Base-by-base conservation (phyloP, 2,797 vertebrate genomes). In the Tympanoctomys barrerae region DNA sequence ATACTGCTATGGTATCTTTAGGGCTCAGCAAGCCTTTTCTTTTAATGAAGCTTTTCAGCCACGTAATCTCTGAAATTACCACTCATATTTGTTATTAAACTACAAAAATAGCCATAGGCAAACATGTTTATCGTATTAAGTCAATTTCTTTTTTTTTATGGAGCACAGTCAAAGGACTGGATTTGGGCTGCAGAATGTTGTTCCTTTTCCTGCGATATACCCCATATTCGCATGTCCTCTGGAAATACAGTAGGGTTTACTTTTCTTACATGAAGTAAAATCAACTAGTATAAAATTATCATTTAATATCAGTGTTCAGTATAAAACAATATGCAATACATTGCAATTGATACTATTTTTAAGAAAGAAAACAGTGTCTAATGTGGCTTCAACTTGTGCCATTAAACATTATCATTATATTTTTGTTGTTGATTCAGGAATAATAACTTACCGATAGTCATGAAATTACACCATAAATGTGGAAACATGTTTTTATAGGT, bases 401-500 rank as follows among this genome's bases (percentile, higher is more conserved):
- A 33, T 94, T 90, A 93, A 93, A 93, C 2, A 90, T 96, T 89
- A 59, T 21, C 11, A 8, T 80, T 94, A 62, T 6, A 61, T 87
- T 66, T 86, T 73, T 89, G 3, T 95, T 93, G 4, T 68, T 61
- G 5, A 77, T 89, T 94, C 31, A 59, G 54, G 89, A 92, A 87
- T 62, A 78, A 82, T 91, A 94, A 36, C 19, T 57, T 88, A 83
- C 33, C 75, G 33, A 70, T 90, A 91, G 28, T 80, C 54, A 33
- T 77, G 14, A 87, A 89, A 89, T 71, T 94, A 57, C 83, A 6
- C 7, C 87, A 42, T 87, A 85, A 95, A 90, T 92, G 91, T 84
- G 84, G 31, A 39, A 96, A 64, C 5, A 39, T 78, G 16, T 87
- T 82, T 81, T 94, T 93, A 90, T 91, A n/a, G 28, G 16, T 88